Evolutionary conservation across 2,113 vertebrate genomes (phyloP).

Genomic region (Okapia johnstoni): DNA sequence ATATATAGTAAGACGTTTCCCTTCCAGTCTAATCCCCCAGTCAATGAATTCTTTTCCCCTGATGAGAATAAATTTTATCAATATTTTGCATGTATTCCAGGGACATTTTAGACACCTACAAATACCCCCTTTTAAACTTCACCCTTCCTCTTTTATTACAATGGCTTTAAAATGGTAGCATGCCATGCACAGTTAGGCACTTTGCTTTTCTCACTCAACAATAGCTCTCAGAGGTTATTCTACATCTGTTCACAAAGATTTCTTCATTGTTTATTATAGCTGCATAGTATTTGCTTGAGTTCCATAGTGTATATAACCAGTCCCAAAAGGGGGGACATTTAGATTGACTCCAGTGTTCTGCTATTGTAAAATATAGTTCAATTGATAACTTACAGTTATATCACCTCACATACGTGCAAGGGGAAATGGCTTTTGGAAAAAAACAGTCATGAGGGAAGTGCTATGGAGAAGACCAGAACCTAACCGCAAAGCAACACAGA

Average conservation of each 20-base stretch:
- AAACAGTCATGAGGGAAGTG: not conserved
- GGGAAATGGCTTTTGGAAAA: not conserved
- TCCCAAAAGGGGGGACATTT: not conserved
- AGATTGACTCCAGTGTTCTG: not conserved
- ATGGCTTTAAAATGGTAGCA: not conserved
- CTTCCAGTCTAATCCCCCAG: not conserved
- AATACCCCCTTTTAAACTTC: not conserved
- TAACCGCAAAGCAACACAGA: not conserved
- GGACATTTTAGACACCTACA: not conserved
- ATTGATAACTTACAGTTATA: not conserved
- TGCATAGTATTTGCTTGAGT: not conserved
- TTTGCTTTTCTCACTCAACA: not conserved
- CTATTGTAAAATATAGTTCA: not conserved
- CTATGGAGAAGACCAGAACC: not conserved
- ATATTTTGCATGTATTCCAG: not conserved
- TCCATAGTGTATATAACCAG: not conserved
- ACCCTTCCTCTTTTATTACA: not conserved
- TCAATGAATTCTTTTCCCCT: not conserved
- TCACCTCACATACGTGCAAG: not conserved
- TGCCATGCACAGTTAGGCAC: not conserved
- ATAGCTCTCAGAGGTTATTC: not conserved
- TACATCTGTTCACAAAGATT: not conserved
- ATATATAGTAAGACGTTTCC: not conserved
- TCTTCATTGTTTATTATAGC: not conserved
- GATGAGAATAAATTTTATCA: not conserved